Base-by-base conservation (phyloP, 1,140 invertebrate species). In the Calliphora vicina region DNA sequence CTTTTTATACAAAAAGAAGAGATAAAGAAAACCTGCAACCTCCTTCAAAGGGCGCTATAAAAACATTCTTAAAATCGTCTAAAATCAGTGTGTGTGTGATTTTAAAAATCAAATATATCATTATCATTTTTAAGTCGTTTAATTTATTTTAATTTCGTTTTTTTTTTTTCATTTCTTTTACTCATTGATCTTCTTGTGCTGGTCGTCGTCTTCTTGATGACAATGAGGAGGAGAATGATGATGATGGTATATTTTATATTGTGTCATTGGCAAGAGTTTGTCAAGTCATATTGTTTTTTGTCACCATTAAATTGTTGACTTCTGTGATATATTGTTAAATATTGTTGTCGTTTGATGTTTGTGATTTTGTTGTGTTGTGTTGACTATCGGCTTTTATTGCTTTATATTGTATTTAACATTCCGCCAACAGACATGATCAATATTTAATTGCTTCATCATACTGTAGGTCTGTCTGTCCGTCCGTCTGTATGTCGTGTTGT, bases 351-450 rank as follows among this genome's bases (percentile, higher is more conserved):
- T 74, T 26, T 23, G 67, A 71, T 74, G 72, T 43, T 43, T 35
- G 35, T 74, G 72, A 6, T 27, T 43, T 13, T 78, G 35, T 78
- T 45, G 35, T 29, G 29, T 20, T 29, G 20, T 23, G 12, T 45
- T 45, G 35, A 78, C 74, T 78, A 78, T 35, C 74, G 74, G 74
- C 74, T 78, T 67, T 78, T 78, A 78, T 76, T 80, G 82, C 76
- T 83, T 80, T 83, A n/a, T n/a, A 83, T 83, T 83, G 82, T 83
- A 17, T 43, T 42, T 74, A 80, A 80, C 74, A 83, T 76, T 80
- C 43, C 17, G 57, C 35, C 35, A 83, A 83, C 35, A 78, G 74
- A 83, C 82, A 42, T 80, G 82, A 83, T 83, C 76, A 83, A 83
- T 80, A 80, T 83, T 83, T 83, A 80, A 83, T 83, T 83, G 76